Evolutionary conservation across 2,888 invertebrate genomes (phyloP), one percentile per base, ranked within the genome.

Genomic region (Strigamia maritima): DNA sequence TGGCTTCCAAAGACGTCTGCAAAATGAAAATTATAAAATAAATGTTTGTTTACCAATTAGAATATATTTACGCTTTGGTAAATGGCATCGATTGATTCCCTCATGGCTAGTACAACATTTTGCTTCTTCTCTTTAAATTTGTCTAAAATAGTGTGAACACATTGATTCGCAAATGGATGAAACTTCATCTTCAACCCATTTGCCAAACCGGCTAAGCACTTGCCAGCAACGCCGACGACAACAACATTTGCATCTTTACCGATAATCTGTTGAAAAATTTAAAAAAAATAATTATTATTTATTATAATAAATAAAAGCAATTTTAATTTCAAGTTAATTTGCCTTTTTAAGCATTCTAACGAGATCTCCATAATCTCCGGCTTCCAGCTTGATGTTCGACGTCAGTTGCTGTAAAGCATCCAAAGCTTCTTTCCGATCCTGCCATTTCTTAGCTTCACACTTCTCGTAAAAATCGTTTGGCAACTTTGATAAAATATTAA

Each of bases 61-160:
- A n/a, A n/a, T n/a, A n/a, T n/a, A n/a, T 77, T 77, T 78, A 79
- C 80, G 28, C 76, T 79, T 19, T 28, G 75, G 74, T 60, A 81
- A 24, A 95, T 91, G 49, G 94, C 94, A 87, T 98, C 98, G 26
- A 94, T 92, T 6, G 96, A 94, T 80, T 98, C 97, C 79, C 94
- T 88, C 74, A 99, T 87, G 0, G 94, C 93, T 1, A 90, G 85
- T 0, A 98, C 95, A 0, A 98, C 97, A 84, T 91, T 93, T 1
- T 92, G 89, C 84, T 99, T 99, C 88, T 97, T 98, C 86, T 99
- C 98, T 84, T 97, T 97, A 85, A 98, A 98, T 87, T 98, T 99
- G 84, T 98, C 98, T 44, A 99, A 86, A 77, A 97, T 89, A 0
- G 92, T 85, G 88, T 87, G 85, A 75, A 87, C 83, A 79, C 86